phyloP scores from a whole-genome alignment of 2,888 invertebrate genomes.

The Syrista parreyssii region DNA sequence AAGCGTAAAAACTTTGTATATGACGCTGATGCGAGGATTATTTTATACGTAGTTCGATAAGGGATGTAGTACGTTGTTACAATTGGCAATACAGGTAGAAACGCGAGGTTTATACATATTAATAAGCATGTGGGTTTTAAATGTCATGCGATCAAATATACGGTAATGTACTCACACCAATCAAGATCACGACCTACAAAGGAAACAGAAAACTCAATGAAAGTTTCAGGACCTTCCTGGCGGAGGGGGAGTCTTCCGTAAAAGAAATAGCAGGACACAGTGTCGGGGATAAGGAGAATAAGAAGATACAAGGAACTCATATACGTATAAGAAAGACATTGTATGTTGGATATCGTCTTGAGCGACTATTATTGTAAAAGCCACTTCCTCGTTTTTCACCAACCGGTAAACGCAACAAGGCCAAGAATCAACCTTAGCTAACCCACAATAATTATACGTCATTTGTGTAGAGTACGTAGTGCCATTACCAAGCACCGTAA shows the following conservation, averaged over 20 bases:
- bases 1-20: not conserved
- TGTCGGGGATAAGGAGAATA: not conserved
- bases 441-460: not conserved
- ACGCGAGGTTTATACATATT: not conserved
- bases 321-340: not conserved
- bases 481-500: not conserved
- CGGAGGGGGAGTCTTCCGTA: not conserved
- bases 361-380: not conserved
- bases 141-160: constrained; percentile 25
- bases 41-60: not conserved
- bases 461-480: not conserved
- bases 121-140: not conserved
- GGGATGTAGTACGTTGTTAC: not conserved
- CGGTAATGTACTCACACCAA: constrained; percentile 57
- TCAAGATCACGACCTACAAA: constrained; percentile 56
- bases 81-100: not conserved
- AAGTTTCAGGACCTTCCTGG: not conserved
- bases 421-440: not conserved
- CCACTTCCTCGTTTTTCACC: not conserved
- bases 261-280: not conserved
- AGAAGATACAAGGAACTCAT: not conserved
- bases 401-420: not conserved
- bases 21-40: not conserved
- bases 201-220: constrained; percentile 30
- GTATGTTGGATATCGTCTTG: not conserved